phyloP scores from a whole-genome alignment of 2,113 vertebrate genomes.

The Laticauda colubrina region DNA sequence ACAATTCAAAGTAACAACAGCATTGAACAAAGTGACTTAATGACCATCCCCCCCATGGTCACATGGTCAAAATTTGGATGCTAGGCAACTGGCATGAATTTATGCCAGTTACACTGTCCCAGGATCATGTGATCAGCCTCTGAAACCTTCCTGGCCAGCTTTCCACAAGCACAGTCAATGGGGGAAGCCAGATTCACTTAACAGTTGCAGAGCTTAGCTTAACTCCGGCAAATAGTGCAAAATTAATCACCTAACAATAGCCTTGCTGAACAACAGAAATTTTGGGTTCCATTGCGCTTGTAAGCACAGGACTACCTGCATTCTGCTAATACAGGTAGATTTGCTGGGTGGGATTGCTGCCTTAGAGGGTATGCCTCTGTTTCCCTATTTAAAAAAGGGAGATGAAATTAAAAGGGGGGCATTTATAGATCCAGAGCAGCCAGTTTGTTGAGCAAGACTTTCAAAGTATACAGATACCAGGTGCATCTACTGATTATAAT shows the following conservation, averaged over 20 bases:
- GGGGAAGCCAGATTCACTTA: not conserved
- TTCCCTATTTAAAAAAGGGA: not conserved
- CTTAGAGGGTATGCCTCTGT: not conserved
- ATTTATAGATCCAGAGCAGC: not conserved
- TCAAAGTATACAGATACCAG: not conserved
- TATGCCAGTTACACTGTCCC: not conserved
- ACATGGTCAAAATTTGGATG: not conserved
- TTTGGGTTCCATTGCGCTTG: not conserved
- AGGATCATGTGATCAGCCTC: not conserved
- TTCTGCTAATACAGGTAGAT: not conserved
- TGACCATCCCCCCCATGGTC: not conserved
- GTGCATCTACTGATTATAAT: not conserved
- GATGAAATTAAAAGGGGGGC: not conserved
- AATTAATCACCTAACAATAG: not conserved
- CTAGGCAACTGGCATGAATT: not conserved
- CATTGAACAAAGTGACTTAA: not conserved
- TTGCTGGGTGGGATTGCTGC: not conserved
- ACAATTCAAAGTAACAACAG: not conserved
- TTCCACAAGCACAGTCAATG: not conserved
- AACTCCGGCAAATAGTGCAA: not conserved
- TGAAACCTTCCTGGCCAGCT: not conserved
- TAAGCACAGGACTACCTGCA: not conserved
- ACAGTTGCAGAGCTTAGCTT: not conserved
- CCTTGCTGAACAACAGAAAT: not conserved
- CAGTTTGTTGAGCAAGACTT: not conserved